Base-by-base conservation (phyloP, 2,888 invertebrate genomes). In the Ormyrus rosae region DNA sequence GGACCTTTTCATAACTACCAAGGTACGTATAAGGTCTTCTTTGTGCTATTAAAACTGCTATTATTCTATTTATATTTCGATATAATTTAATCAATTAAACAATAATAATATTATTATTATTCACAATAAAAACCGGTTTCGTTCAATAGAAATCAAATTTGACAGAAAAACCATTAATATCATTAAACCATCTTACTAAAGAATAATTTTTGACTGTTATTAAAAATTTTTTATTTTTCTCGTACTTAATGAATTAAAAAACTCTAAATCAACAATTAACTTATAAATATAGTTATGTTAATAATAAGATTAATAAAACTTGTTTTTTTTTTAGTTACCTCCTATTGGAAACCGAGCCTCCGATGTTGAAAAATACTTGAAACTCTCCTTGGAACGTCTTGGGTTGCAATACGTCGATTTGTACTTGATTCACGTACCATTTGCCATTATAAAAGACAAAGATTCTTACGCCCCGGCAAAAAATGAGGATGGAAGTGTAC, bases 1-100 rank as follows among this genome's bases (percentile, higher is more conserved):
- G 85, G 95, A 96, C 72, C 91, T 96, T 78, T 96, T 96, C 90
- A 93, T 96, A 80, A 95, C 95, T 48, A 95, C 96, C 6, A 96
- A 96, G 93, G 96, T 95, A 50, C n/a, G 1, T 19, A 19, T 2
- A 19, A 13, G 13, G 13, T 19, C 19, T 19, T 19, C 2, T 19
- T 19, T 19, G 2, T 19, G 19, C 19, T 19, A 19, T 2, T 19
- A 19, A 19, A 19, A 19, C 19, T 19, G 19, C 19, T 19, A 19
- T 19, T 19, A 19, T 19, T 19, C 0, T 1, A 19, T 19, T 19
- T 19, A 19, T 19, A 19, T 19, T 19, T 19, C 19, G 19, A 1
- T 19, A 1, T 19, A 19, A 19, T 19, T 19, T 19, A 19, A 19
- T 19, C 19, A 2, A 19, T 19, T 19, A 19, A 19, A 19, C 19